Percentiles rank a stretch among this genome's conserved stretches.
Conservation (phyloP, 2,113 vertebrate genomes). For the Laticauda laticaudata region DNA sequence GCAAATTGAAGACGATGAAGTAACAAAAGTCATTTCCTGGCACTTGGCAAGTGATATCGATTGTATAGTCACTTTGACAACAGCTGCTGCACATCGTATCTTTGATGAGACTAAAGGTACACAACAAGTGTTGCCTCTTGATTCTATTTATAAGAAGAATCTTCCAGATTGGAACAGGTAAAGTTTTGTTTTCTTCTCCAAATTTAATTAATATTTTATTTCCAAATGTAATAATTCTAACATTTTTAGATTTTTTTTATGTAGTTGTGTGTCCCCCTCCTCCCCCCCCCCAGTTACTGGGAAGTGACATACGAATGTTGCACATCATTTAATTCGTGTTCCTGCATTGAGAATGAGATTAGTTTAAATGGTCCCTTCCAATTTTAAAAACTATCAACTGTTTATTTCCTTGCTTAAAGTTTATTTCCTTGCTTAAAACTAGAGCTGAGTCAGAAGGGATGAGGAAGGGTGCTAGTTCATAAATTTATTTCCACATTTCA, state of each 20-base stretch:
- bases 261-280: neutral
- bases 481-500: neutral
- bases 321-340: neutral
- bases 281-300: neutral
- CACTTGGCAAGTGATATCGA: slow-evolving; percentile 90
- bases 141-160: slow-evolving; percentile 79
- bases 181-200: neutral
- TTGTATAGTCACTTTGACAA: slow-evolving; percentile 87
- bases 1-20: slow-evolving; percentile 78
- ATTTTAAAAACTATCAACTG: neutral
- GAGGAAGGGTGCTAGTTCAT: neutral
- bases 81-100: slow-evolving; percentile 76
- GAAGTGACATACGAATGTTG: neutral
- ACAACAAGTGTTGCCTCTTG: slow-evolving; percentile 89
- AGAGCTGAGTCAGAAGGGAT: neutral
- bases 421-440: slow-evolving; percentile 1
- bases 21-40: slow-evolving; percentile 90
- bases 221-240: neutral
- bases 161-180: slow-evolving; percentile 81
- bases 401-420: neutral
- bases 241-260: neutral
- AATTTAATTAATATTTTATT: slow-evolving; percentile 10
- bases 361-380: neutral
- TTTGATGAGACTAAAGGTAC: slow-evolving; percentile 77
- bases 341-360: neutral